These are phyloP conservation scores for Chaitophorus viminalis DNA, from an alignment of 2,888 invertebrate genomes.

Conservation along the genomic window DNA sequence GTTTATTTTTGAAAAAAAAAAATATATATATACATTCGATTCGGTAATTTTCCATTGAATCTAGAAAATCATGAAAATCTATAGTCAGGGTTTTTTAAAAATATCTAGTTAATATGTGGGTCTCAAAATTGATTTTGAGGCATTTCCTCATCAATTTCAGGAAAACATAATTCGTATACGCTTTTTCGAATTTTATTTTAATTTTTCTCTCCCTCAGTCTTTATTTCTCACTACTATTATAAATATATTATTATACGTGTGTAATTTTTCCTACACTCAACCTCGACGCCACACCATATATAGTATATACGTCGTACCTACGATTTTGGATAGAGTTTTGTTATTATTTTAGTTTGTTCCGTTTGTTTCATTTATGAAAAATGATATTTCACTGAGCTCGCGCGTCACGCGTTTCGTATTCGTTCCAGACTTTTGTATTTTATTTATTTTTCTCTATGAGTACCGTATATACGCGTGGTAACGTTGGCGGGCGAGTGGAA, in stretches of 20 bases:
- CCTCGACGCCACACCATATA: neutral
- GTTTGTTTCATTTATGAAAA: slow-evolving; percentile 25
- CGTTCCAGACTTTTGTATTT: neutral
- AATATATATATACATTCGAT: too few species aligned
- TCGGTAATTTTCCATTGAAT: too few species aligned
- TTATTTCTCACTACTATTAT: neutral
- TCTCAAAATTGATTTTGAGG: too few species aligned
- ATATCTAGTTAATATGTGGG: too few species aligned
- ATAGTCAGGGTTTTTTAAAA: too few species aligned
- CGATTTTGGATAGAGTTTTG: neutral
- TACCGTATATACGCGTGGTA: neutral
- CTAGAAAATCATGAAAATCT: too few species aligned
- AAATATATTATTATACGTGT: neutral
- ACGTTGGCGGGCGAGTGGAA: neutral
- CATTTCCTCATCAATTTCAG: too few species aligned
- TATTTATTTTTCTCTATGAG: neutral
- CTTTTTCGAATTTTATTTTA: too few species aligned
- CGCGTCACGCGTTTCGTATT: slow-evolving; percentile 3
- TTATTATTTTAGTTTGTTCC: slow-evolving; percentile 11
- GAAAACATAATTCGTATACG: too few species aligned
- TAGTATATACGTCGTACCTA: too few species aligned
- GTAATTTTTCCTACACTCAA: neutral
- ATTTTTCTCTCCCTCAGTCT: too few species aligned
- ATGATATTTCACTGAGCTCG: neutral
- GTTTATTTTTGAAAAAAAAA: too few species aligned